Conservation (phyloP, 2,888 invertebrate genomes). For the Trachelus stipa region DNA sequence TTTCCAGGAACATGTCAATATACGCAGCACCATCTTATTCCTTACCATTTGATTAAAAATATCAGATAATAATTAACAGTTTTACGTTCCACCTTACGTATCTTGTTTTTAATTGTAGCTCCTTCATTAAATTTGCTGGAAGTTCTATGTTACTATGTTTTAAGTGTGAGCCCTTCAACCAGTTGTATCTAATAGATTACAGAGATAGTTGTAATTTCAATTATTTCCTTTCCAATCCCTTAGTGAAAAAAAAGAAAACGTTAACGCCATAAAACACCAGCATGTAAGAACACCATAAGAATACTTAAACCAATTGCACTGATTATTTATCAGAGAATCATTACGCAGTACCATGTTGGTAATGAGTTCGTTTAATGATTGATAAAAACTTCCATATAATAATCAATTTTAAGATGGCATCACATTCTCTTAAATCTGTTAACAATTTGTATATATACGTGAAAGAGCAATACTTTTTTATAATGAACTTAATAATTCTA, state of each 20-base stretch:
- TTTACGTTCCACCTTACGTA: not conserved
- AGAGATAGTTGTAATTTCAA: not conserved
- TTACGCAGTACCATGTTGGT: not conserved
- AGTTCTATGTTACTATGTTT: not conserved
- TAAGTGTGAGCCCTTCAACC: not conserved
- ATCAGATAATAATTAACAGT: not conserved
- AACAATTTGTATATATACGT: not conserved
- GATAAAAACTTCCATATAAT: not conserved
- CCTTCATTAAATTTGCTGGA: not conserved
- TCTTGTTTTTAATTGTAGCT: not conserved
- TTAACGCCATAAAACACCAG: not conserved
- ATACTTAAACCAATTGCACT: not conserved
- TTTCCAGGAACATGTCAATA: constrained; percentile 3
- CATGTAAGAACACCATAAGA: not conserved
- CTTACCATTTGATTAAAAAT: not conserved
- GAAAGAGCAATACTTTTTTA: not conserved
- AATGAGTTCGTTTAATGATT: not conserved
- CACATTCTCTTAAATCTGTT: not conserved
- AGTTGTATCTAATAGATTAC: not conserved
- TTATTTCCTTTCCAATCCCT: not conserved
- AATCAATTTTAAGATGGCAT: not conserved
- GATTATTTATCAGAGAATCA: not conserved
- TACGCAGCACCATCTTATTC: not conserved
- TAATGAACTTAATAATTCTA: not conserved
- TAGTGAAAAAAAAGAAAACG: not conserved